These are phyloP conservation scores for Campaea margaritaria DNA, from an alignment of 2,888 invertebrate species.

Conservation along the genomic window DNA sequence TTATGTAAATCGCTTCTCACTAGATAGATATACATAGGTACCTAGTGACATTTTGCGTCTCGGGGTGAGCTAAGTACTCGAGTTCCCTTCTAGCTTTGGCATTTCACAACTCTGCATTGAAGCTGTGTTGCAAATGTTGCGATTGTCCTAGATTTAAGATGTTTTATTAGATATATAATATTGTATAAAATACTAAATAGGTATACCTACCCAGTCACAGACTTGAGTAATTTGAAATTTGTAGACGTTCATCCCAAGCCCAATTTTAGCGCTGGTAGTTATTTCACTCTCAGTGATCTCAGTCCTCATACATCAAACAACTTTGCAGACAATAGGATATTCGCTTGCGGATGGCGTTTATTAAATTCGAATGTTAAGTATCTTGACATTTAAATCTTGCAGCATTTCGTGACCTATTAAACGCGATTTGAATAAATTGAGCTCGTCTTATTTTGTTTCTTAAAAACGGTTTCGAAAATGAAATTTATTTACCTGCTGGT, in stretches of 20 bases:
- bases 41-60: conserved; percentile 72
- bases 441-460: conserved; percentile 22
- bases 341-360: conserved; percentile 16
- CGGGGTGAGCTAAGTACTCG: conserved; percentile 56
- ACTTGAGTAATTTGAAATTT: neutral
- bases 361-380: conserved; percentile 18
- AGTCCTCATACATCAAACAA: conserved; percentile 13
- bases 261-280: conserved; percentile 6
- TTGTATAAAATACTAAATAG: conserved; percentile 1
- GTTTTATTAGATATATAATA: conserved; percentile 3
- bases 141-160: conserved; percentile 43
- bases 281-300: conserved; percentile 11
- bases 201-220: neutral
- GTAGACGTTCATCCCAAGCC: conserved; percentile 9
- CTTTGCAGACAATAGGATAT: conserved; percentile 28
- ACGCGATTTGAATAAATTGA: conserved; percentile 34
- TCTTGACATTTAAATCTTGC: conserved; percentile 40
- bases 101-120: conserved; percentile 61
- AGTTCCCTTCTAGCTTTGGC: conserved; percentile 61
- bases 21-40: conserved; percentile 4
- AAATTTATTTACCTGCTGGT: conserved; percentile 24
- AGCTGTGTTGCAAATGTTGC: conserved; percentile 50
- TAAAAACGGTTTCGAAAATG: conserved; percentile 14
- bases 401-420: conserved; percentile 39
- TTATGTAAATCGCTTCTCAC: conserved; percentile 68